phyloP scores from a whole-genome alignment of 2,888 invertebrate species.

The Ypsolopha sequella region DNA sequence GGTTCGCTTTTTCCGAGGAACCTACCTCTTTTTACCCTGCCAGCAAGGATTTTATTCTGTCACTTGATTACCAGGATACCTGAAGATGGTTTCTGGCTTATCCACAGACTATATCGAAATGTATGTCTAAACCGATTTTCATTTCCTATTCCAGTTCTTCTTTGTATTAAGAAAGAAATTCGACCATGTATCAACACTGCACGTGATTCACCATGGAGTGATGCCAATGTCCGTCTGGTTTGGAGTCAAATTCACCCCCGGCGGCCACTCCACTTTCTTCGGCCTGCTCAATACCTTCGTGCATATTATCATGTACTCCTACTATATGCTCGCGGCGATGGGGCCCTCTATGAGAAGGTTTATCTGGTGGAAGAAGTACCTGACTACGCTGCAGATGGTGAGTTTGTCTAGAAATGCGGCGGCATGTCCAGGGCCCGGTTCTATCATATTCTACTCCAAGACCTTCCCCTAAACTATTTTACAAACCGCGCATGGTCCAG shows the following conservation, averaged over 20 bases:
- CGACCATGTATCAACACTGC: constrained; percentile 92
- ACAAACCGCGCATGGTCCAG: no score
- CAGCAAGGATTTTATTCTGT: no score
- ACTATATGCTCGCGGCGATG: constrained; percentile 92
- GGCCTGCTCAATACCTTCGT: constrained; percentile 95
- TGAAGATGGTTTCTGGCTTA: no score
- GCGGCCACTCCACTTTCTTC: constrained; percentile 97
- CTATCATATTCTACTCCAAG: no score
- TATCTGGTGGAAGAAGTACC: constrained; percentile 97
- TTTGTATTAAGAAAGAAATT: constrained; percentile 95
- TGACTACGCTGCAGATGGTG: constrained; percentile 93
- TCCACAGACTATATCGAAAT: no score
- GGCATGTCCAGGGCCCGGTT: no score
- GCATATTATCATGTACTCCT: constrained; percentile 97
- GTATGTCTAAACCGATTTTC: no score
- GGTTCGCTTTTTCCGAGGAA: no score
- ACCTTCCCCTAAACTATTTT: no score
- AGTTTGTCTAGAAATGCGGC: no score
- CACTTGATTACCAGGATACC: no score
- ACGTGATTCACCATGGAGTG: constrained; percentile 96
- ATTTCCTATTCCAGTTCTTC: constrained; percentile 76
- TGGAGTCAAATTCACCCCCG: constrained; percentile 96
- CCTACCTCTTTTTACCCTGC: no score
- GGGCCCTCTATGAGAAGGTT: constrained; percentile 89
- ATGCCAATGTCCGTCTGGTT: constrained; percentile 99